Conservation (phyloP, 2,888 invertebrate genomes). For the Rosalia funebris region DNA sequence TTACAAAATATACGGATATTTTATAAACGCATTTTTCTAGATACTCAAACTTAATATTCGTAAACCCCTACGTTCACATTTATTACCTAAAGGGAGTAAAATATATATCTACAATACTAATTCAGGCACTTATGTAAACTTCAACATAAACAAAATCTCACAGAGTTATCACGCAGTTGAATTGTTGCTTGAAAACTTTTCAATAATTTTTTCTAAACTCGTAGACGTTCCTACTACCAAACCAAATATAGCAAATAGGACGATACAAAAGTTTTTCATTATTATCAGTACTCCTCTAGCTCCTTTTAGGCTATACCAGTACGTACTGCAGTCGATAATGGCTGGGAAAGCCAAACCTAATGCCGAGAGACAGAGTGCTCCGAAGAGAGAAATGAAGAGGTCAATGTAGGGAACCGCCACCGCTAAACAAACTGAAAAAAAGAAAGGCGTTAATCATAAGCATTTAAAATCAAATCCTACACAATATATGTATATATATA, state of each 20-base stretch:
- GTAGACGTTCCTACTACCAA: constrained; percentile 75
- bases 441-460: too few species aligned
- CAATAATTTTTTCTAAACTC: constrained; percentile 70
- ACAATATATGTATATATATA: too few species aligned
- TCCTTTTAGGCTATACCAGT: constrained; percentile 73
- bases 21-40: too few species aligned
- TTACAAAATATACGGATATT: too few species aligned
- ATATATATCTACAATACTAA: constrained; percentile 3
- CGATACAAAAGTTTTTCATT: constrained; percentile 68
- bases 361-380: constrained; percentile 89
- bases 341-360: constrained; percentile 92
- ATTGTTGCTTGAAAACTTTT: constrained; percentile 58
- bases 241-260: constrained; percentile 72
- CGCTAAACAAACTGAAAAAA: constrained; percentile 80
- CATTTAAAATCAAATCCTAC: too few species aligned
- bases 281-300: constrained; percentile 63
- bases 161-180: constrained; percentile 37
- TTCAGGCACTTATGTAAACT: constrained; percentile 9
- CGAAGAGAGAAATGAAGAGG: constrained; percentile 82
- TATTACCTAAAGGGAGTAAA: too few species aligned
- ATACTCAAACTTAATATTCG: too few species aligned
- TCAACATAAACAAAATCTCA: neutral
- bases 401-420: constrained; percentile 87
- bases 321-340: constrained; percentile 83
- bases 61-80: too few species aligned